Evolutionary conservation across 2,888 invertebrate genomes (phyloP).

Genomic region (Tachina lurida): DNA sequence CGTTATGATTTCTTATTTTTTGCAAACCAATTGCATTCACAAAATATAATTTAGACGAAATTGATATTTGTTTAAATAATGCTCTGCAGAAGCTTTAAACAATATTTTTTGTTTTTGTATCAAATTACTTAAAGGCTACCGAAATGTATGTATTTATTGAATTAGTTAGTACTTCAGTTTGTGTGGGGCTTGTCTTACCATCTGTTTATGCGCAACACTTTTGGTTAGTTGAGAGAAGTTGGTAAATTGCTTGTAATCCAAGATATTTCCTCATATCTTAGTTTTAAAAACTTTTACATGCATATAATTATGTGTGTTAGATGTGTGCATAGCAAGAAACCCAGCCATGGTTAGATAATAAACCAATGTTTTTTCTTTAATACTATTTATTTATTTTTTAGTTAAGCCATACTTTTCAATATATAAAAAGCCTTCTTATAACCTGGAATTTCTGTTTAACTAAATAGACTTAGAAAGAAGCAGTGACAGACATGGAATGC

Average conservation of each 20-base stretch:
- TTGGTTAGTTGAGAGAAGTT: constrained; percentile 35
- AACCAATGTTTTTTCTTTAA: no score
- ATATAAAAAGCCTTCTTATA: no score
- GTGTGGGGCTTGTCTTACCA: constrained; percentile 2
- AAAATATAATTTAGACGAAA: neutral
- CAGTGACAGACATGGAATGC: no score
- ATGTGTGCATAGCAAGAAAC: neutral
- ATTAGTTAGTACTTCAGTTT: neutral
- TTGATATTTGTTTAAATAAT: constrained; percentile 15
- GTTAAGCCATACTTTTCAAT: no score
- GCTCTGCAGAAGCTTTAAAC: neutral
- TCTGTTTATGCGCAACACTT: constrained; percentile 57
- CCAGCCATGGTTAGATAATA: constrained; percentile 1
- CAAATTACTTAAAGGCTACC: constrained; percentile 65
- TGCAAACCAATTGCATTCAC: constrained; percentile 35
- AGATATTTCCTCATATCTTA: constrained; percentile 67
- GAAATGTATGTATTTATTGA: constrained; percentile 1
- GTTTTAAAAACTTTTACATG: constrained; percentile 23
- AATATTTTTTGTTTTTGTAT: neutral
- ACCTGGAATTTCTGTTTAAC: no score
- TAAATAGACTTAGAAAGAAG: no score
- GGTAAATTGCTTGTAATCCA: constrained; percentile 49
- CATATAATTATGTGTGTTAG: neutral
- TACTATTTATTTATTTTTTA: no score
- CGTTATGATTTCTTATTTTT: neutral